phyloP scores from a whole-genome alignment of 2,797 vertebrate genomes.

The Pteronotus mesoamericanus region DNA sequence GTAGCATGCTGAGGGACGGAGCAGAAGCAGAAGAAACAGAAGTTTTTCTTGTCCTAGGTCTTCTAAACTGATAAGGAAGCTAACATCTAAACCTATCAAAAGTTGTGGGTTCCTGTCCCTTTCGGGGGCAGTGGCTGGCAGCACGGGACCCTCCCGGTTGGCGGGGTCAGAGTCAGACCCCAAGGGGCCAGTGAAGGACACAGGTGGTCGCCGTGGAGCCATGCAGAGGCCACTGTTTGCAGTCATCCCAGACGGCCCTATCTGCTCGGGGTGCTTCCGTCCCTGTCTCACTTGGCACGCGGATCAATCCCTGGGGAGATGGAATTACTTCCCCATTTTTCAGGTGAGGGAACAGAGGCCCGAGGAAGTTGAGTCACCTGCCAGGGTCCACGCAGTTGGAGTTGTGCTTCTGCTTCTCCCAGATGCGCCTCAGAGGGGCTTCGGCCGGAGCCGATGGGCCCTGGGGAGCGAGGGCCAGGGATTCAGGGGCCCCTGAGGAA shows the following conservation, averaged over 20 bases:
- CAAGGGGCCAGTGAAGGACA: not conserved
- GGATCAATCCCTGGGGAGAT: not conserved
- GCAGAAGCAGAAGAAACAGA: not conserved
- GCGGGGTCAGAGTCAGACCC: not conserved
- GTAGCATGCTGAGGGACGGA: fast-evolving
- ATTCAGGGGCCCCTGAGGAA: not conserved
- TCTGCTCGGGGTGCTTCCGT: not conserved
- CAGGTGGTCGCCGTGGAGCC: not conserved
- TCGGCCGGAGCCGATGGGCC: not conserved
- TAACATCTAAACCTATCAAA: not conserved
- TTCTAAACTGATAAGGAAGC: not conserved
- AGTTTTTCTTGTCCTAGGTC: not conserved
- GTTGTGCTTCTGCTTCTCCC: not conserved
- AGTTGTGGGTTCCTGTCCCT: not conserved
- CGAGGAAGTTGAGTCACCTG: not conserved
- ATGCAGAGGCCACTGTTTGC: not conserved
- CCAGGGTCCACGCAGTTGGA: not conserved
- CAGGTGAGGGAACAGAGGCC: not conserved
- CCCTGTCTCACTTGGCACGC: not conserved
- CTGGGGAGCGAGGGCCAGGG: not conserved
- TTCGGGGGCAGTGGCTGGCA: not conserved
- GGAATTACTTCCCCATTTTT: not conserved
- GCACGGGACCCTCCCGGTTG: not conserved
- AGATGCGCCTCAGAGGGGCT: not conserved
- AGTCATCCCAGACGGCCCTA: fast-evolving